Base-by-base conservation (phyloP, 2,888 invertebrate genomes). In the Ochropleura leucogaster region DNA sequence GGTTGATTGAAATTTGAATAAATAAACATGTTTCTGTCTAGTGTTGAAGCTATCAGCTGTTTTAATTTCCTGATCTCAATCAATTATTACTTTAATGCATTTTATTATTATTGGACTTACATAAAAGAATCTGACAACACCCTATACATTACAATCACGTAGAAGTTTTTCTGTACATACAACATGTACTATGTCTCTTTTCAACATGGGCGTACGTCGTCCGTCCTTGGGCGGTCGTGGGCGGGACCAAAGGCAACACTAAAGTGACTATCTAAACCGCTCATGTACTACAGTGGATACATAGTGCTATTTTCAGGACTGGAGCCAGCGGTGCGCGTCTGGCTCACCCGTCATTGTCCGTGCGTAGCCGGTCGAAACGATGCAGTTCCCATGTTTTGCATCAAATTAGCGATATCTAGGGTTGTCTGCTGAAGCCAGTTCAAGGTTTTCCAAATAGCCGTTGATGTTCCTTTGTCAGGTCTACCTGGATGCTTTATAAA, bases 291-390 rank as follows among this genome's bases (percentile, higher is more conserved):
- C 62, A 77, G 69, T 80, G 74, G 73, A 79, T 78, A 82, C 72
- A 85, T 86, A 85, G 87, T 82, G 85, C 82, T 88, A 86, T 89
- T 90, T 89, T 91, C 90, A 90, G 89, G 91, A 89, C 87, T 89
- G 89, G 80, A 89, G 83, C 87, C 94, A 95, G 83, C 93, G 92
- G 91, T 90, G 94, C 96, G 94, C 80, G 88, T 89, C 94, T 89
- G 95, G 91, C 95, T 94, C 94, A 93, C 95, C 95, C 91, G 93
- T 93, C 89, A 95, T 96, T 96, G 96, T 96, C 89, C 89, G 92
- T 93, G 94, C 93, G 92, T 94, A 96, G 85, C 94, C 94, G 93
- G 87, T 92, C 92, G 95, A 93, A 91, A 94, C 95, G 91, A 86
- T 93, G 93, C 93, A 93, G 89, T 92, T 93, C 93, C 91, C 93